Conservation (phyloP, 2,113 vertebrate genomes). For the Macaca mulatta region DNA sequence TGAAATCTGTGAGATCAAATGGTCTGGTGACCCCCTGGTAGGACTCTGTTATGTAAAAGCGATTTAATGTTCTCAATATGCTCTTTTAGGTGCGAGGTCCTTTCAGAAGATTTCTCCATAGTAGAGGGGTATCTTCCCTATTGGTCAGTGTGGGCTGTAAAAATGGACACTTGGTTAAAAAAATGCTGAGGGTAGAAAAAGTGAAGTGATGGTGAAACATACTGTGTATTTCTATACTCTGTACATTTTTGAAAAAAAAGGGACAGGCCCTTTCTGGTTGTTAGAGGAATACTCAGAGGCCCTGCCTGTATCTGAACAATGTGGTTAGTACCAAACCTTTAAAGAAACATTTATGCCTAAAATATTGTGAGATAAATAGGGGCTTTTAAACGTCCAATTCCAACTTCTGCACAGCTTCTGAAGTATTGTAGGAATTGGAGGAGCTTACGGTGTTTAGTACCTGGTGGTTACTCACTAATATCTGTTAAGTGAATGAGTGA, state of each 20-base stretch:
- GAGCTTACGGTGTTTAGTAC: rapidly evolving
- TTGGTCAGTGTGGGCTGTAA: background rate
- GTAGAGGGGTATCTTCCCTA: background rate
- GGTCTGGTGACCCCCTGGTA: background rate
- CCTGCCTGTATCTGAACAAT: background rate
- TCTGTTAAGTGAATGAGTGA: background rate
- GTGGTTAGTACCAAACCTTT: background rate
- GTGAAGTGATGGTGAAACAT: background rate
- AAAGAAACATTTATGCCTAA: background rate
- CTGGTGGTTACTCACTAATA: rapidly evolving
- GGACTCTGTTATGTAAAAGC: background rate
- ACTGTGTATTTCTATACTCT: background rate
- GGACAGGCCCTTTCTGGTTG: background rate
- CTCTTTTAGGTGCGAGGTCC: background rate
- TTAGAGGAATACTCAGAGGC: background rate
- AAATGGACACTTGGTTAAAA: background rate
- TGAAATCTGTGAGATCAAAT: constrained; percentile 29
- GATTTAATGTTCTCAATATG: background rate
- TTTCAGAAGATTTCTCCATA: background rate
- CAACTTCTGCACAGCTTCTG: background rate
- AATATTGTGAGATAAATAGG: background rate
- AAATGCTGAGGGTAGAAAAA: background rate
- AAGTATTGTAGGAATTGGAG: background rate
- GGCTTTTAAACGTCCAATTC: background rate
- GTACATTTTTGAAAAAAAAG: background rate